phyloP scores from a whole-genome alignment of 92 coral and sea anemone species.

The Ricordea florida region DNA sequence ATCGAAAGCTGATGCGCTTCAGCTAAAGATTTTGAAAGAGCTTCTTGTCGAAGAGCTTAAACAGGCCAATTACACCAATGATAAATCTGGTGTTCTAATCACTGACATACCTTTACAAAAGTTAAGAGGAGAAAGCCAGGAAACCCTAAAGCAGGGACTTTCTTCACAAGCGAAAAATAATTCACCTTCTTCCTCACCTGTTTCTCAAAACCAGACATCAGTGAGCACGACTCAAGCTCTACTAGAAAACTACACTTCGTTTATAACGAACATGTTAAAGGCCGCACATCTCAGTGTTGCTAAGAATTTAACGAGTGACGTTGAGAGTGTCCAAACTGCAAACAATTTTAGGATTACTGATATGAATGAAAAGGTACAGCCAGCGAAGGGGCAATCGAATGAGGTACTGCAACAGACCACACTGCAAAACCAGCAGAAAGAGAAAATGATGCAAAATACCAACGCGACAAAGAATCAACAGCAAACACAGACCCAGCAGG shows the following conservation, averaged over 20 bases:
- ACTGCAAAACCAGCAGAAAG: not conserved
- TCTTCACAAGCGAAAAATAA: not conserved
- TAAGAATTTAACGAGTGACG: slow-evolving; percentile 1
- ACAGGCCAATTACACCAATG: slow-evolving; percentile 9
- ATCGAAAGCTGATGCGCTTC: not conserved
- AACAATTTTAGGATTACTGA: no score
- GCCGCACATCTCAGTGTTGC: slow-evolving; percentile 19
- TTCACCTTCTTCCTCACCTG: not conserved
- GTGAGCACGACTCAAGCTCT: not conserved
- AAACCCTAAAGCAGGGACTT: not conserved
- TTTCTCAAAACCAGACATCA: not conserved
- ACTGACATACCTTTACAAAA: slow-evolving; percentile 36
- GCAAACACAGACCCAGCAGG: not conserved
- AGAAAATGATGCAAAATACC: not conserved
- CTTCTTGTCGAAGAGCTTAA: slow-evolving; percentile 19
- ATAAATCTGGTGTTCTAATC: slow-evolving; percentile 15
- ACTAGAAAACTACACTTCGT: slow-evolving; percentile 26
- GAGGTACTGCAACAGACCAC: not conserved
- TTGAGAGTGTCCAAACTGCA: not conserved
- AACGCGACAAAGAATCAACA: slow-evolving; percentile 15
- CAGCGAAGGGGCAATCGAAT: not conserved
- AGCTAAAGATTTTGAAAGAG: not conserved
- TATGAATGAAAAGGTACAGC: no score
- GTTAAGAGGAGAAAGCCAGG: not conserved
- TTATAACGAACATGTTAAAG: slow-evolving; percentile 20